Evolutionary conservation across 2,797 vertebrate species (phyloP).

Genomic region (Triplophysa yarkandensis): DNA sequence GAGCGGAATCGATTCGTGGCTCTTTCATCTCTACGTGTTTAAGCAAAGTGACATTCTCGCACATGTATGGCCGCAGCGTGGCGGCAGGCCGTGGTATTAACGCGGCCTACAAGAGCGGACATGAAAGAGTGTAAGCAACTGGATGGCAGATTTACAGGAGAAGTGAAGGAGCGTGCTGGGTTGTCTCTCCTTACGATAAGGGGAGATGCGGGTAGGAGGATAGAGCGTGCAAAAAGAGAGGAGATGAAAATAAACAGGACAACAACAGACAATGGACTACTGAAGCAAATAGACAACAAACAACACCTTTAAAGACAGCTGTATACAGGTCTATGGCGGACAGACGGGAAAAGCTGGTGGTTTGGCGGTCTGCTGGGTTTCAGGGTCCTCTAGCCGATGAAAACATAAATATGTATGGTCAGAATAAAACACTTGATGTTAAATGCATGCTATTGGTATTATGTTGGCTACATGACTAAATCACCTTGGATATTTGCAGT

Average conservation of each 20-base stretch:
- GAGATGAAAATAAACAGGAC: slow-evolving; percentile 84
- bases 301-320: slow-evolving; percentile 15
- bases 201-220: slow-evolving; percentile 77
- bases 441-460: neutral
- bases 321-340: neutral
- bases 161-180: slow-evolving; percentile 70
- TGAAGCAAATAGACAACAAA: slow-evolving; percentile 55
- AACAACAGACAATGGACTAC: slow-evolving; percentile 75
- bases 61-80: slow-evolving; percentile 30
- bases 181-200: slow-evolving; percentile 82
- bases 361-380: slow-evolving; percentile 16
- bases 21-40: slow-evolving; percentile 47
- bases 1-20: slow-evolving; percentile 26
- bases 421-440: neutral
- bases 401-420: neutral
- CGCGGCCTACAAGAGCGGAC: slow-evolving; percentile 34
- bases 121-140: slow-evolving; percentile 73
- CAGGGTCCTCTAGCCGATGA: neutral
- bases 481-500: neutral
- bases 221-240: slow-evolving; percentile 85
- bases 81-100: slow-evolving; percentile 38
- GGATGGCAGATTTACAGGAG: slow-evolving; percentile 16
- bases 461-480: neutral
- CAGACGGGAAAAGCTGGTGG: neutral
- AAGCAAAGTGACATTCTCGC: slow-evolving; percentile 44